These are phyloP conservation scores for Drosophila phalerata DNA, from an alignment of 2,888 invertebrate species.

Conservation along the genomic window DNA sequence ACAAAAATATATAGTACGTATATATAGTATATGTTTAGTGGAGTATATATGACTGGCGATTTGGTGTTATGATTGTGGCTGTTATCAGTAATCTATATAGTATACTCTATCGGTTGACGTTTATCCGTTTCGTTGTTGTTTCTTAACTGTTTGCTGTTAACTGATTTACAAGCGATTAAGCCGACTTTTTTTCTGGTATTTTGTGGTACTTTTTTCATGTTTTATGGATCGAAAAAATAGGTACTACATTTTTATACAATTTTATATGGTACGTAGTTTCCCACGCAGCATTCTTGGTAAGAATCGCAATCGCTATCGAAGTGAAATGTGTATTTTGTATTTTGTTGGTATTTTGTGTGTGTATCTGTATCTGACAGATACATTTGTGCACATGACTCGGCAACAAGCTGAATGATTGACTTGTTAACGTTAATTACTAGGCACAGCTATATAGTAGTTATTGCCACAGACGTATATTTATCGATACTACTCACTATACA, in stretches of 20 bases:
- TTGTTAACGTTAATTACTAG: conserved; percentile 45
- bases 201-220: conserved; percentile 18
- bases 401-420: conserved; percentile 37
- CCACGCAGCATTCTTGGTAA: conserved; percentile 29
- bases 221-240: conserved; percentile 21
- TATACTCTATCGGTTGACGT: conserved; percentile 7
- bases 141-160: conserved; percentile 21
- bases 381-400: conserved; percentile 15
- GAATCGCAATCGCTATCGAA: conserved; percentile 1
- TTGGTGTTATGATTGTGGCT: conserved; percentile 25
- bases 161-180: conserved; percentile 76
- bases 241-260: neutral
- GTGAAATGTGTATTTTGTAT: neutral
- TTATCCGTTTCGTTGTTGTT: conserved; percentile 30
- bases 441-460: conserved; percentile 1
- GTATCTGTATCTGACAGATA: conserved; percentile 16
- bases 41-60: conserved; percentile 11
- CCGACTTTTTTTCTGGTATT: neutral
- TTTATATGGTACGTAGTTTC: conserved; percentile 36
- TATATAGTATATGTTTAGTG: neutral
- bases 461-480: conserved; percentile 17
- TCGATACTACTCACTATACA: conserved; percentile 2
- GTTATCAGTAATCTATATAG: conserved; percentile 25
- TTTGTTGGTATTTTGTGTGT: neutral
- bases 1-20: neutral